Evolutionary conservation across 2,113 vertebrate genomes (phyloP).

Genomic region (Dicaeum eximium): DNA sequence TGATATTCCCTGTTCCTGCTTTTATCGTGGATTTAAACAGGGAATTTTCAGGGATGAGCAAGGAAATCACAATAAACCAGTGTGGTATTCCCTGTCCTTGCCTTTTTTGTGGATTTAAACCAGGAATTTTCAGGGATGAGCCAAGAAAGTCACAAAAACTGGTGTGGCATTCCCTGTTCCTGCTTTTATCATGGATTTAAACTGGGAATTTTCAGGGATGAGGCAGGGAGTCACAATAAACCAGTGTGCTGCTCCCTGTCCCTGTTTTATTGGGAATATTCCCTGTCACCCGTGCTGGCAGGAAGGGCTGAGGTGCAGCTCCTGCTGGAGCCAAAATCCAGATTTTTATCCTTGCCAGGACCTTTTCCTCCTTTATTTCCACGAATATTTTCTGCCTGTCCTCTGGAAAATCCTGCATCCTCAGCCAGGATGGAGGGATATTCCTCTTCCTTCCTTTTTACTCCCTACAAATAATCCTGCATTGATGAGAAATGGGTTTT

Average conservation of each 20-base stretch:
- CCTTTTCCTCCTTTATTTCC: background rate
- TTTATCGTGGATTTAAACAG: background rate
- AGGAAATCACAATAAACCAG: rapidly evolving
- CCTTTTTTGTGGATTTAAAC: background rate
- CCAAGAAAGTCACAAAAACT: background rate
- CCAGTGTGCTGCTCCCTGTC: rapidly evolving
- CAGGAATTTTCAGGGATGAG: background rate
- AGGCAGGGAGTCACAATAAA: too few relatives aligned
- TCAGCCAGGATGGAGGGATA: background rate
- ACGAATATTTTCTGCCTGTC: rapidly evolving
- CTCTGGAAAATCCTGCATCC: rapidly evolving
- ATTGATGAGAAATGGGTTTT: background rate
- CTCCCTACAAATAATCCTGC: rapidly evolving
- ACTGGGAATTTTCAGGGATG: background rate
- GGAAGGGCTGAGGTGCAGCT: background rate
- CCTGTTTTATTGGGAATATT: background rate
- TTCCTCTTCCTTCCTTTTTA: background rate
- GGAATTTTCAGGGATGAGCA: background rate
- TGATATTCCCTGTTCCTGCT: background rate
- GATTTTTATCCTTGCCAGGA: background rate
- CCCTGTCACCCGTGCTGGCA: background rate
- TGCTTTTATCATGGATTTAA: rapidly evolving
- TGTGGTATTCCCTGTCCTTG: background rate
- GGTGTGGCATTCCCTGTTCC: too few relatives aligned
- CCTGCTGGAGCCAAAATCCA: background rate